These are phyloP conservation scores for Heteronetta atricapilla DNA, from an alignment of 2,113 vertebrate genomes.

Conservation along the genomic window DNA sequence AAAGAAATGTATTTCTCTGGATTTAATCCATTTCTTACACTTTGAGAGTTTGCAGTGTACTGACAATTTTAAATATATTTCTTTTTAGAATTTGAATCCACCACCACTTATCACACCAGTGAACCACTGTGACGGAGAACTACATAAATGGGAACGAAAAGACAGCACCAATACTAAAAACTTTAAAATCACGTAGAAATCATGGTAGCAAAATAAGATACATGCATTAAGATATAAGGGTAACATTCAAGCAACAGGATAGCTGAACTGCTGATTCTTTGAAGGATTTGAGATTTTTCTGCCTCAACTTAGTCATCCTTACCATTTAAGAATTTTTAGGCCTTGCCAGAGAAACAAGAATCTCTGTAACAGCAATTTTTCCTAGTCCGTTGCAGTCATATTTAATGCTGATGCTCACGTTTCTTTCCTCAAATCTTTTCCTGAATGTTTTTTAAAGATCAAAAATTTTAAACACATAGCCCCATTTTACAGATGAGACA, in stretches of 20 bases:
- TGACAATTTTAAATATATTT: not conserved
- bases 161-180: not conserved
- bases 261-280: not conserved
- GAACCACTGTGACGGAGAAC: fast-evolving
- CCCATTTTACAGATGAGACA: not conserved
- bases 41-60: not conserved
- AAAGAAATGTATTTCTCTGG: not conserved
- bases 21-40: not conserved
- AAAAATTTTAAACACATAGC: not conserved
- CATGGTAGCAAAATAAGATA: not conserved
- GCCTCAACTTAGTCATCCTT: not conserved
- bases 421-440: not conserved
- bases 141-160: not conserved
- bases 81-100: not conserved
- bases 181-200: not conserved
- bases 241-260: not conserved
- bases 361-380: not conserved
- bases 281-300: not conserved
- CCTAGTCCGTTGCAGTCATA: not conserved
- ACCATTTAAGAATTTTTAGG: not conserved
- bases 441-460: not conserved
- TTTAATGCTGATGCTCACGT: not conserved
- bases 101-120: not conserved
- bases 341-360: not conserved
- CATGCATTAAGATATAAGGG: not conserved